Evolutionary conservation across 2,888 invertebrate species (phyloP), one percentile per base, ranked within the genome.

Genomic region (Trissolcus brochymenae): DNA sequence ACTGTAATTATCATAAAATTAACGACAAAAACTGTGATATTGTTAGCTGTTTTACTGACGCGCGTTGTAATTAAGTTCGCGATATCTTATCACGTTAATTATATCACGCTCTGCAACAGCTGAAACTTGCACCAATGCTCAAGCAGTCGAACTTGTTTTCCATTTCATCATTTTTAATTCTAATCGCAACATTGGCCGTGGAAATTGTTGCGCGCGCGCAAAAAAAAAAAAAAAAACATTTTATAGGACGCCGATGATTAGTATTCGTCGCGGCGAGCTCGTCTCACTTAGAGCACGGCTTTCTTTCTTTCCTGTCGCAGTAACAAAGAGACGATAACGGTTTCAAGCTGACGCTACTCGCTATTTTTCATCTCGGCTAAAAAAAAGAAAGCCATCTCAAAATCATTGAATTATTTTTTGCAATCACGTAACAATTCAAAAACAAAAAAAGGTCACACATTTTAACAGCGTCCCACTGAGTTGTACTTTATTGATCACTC

Each of bases 61-160:
- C 68, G 60, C 50, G 43, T 55, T 70, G 53, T 68, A 65, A 65
- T 75, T 65, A 59, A 60, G 59, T 35, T 40, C 73, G 51, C 35
- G 21, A n/a, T 66, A 64, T 75, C 68, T 59, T 68, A 75, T 75
- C 75, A 9, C 46, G 25, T 75, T 73, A 75, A 75, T 75, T 68
- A 75, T 64, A 62, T 35, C 35, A 35, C 11, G 35, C 2, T 35
- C 35, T 2, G 25, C 25, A 25, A 25, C 35, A 6, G 46, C 46
- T 19, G 17, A 35, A 40, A 50, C 50, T 25, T 54, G 21, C 70
- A 11, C 35, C 9, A 35, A 35, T 35, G 35, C 9, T 7, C 35
- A 35, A 35, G 9, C 7, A 35, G 35, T 35, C 35, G 9, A 35
- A 35, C 35, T 35, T 9, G 35, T 35, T 35, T 35, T 35, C 9